Conservation (phyloP, 2,888 invertebrate species). For the Apamea sordens region DNA sequence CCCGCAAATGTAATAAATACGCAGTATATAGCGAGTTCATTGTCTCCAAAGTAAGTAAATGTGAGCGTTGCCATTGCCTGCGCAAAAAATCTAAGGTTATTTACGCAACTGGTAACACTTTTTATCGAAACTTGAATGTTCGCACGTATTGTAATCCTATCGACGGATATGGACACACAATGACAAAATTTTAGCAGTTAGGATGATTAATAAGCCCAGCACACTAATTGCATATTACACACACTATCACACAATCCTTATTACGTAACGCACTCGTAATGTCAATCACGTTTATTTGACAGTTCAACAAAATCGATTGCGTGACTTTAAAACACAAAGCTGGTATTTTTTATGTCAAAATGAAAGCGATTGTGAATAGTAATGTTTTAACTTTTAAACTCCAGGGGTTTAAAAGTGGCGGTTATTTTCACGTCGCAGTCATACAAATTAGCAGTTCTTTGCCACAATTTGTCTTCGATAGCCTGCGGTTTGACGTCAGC, state of each 20-base stretch:
- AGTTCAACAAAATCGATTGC: not conserved
- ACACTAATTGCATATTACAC: too few relatives aligned
- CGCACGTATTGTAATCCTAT: conserved; percentile 57
- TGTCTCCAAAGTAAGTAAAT: conserved; percentile 64
- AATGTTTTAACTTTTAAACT: not conserved
- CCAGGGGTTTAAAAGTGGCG: conserved; percentile 12
- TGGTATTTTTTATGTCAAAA: not conserved
- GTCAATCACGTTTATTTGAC: not conserved
- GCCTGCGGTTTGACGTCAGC: conserved; percentile 62
- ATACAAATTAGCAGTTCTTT: conserved; percentile 48
- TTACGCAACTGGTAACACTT: conserved; percentile 68
- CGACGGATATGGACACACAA: conserved; percentile 35
- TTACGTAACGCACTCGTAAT: not conserved
- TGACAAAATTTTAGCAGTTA: conserved; percentile 26
- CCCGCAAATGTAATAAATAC: conserved; percentile 46
- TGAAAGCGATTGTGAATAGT: not conserved
- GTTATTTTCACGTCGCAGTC: conserved; percentile 11
- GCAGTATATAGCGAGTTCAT: conserved; percentile 57
- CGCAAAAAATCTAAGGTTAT: conserved; percentile 64
- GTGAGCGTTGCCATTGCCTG: conserved; percentile 57
- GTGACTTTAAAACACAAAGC: not conserved
- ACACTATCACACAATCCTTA: too few relatives aligned
- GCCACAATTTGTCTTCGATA: conserved; percentile 32
- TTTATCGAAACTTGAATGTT: conserved; percentile 63
- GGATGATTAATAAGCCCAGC: too few relatives aligned